A percentile compares a stretch with the other conserved stretches of the same genome.
Evolutionary conservation across 2,888 invertebrate species (phyloP).

Genomic region (Ormyrus rosae): DNA sequence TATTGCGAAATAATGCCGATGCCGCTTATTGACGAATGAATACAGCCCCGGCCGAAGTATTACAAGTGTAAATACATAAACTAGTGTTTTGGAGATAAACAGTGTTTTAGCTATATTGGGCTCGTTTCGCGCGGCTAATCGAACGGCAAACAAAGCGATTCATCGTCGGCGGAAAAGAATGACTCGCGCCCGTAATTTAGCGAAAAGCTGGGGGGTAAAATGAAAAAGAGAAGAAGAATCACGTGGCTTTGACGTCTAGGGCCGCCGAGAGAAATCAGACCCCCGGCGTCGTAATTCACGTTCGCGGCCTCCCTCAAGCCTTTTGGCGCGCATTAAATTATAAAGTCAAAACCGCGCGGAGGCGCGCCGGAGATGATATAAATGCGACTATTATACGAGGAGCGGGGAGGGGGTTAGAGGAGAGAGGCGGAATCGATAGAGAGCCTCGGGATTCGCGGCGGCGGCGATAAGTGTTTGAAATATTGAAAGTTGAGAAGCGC

Average conservation of each 20-base stretch:
- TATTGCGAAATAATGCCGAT: background rate
- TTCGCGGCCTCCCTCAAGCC: slow-evolving; percentile 11
- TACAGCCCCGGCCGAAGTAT: background rate
- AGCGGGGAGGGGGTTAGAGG: slow-evolving; percentile 36
- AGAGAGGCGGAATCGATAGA: slow-evolving; percentile 39
- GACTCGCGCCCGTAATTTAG: too few relatives aligned
- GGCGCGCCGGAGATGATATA: slow-evolving; percentile 69
- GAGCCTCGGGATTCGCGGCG: slow-evolving; percentile 54
- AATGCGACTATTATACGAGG: slow-evolving; percentile 73
- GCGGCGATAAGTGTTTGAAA: slow-evolving; percentile 74
- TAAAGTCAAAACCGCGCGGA: slow-evolving; percentile 72
- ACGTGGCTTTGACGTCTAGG: slow-evolving; percentile 12
- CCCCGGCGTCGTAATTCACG: slow-evolving; percentile 35
- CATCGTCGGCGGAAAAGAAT: too few relatives aligned
- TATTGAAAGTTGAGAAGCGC: slow-evolving; percentile 73
- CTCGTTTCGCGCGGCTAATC: too few relatives aligned
- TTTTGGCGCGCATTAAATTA: slow-evolving; percentile 70
- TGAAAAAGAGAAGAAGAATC: slow-evolving; percentile 17
- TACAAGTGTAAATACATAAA: background rate
- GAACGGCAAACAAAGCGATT: too few relatives aligned
- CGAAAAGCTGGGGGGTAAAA: too few relatives aligned
- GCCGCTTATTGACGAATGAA: slow-evolving; percentile 25
- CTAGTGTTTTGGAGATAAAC: too few relatives aligned
- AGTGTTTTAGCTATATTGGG: too few relatives aligned
- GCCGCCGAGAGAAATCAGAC: slow-evolving; percentile 33